A percentile compares a stretch with the other conserved stretches of the same genome.
Conservation (phyloP, 1,140 invertebrate species). For the Saccostrea echinata region DNA sequence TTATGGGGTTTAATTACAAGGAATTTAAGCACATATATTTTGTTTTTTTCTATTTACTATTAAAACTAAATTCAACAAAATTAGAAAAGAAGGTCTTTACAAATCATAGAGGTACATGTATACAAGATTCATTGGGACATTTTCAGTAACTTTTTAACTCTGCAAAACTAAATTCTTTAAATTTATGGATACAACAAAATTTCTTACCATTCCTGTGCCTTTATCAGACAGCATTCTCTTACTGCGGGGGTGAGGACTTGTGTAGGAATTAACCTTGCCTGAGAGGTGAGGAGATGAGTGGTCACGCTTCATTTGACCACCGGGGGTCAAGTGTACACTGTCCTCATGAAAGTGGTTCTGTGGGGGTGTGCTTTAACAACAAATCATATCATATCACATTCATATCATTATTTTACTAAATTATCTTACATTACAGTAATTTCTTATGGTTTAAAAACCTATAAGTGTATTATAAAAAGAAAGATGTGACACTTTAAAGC, state of each 20-base stretch:
- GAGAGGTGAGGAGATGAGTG: background rate
- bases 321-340: background rate
- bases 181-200: background rate
- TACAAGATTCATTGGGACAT: too few relatives aligned
- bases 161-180: background rate
- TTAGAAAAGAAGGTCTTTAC: background rate
- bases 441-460: too few relatives aligned
- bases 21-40: background rate
- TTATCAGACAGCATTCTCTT: background rate
- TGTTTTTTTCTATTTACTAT: background rate
- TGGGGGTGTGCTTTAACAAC: slow-evolving; percentile 3
- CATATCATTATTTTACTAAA: too few relatives aligned
- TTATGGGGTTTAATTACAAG: background rate
- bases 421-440: background rate
- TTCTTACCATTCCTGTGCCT: background rate
- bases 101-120: too few relatives aligned
- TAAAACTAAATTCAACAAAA: background rate
- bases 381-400: background rate
- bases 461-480: too few relatives aligned
- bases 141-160: too few relatives aligned
- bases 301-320: background rate
- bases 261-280: background rate
- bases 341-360: background rate
- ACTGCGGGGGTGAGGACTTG: background rate
- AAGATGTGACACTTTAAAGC: too few relatives aligned